Base-by-base conservation (phyloP, 2,888 invertebrate genomes). In the Aquatica leii region DNA sequence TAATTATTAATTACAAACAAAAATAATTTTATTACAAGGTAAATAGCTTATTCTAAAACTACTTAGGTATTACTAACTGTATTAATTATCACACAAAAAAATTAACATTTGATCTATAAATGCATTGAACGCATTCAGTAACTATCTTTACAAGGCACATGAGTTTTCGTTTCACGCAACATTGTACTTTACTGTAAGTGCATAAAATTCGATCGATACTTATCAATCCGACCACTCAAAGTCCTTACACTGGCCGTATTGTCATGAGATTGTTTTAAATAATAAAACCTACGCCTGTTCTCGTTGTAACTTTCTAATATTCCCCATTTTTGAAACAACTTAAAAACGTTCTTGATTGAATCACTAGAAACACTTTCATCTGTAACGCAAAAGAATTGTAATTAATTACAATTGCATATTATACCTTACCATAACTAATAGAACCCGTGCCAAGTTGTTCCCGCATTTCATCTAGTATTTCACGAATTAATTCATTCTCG, bases 281-380 rank as follows among this genome's bases (percentile, higher is more conserved):
- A 82, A 68, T 78, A 80, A 43, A 81, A 64, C 58, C 78, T 71
- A 54, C 79, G 56, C 69, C 78, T 81, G 53, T 78, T 77, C 68
- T 82, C 80, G n/a, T 73, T 73, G 62, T 81, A 79, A 60, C 80
- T 78, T 69, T 94, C 91, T 31, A 96, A 76, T 9, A 94, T 88
- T 69, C 89, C 89, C 91, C 93, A 92, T 73, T 91, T 91, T 69
- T 93, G 90, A 37, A 92, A 88, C 0, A 95, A 81, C 70, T 93
- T 91, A 21, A 95, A 80, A 55, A 94, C 93, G 81, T 95, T 95
- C 76, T 90, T 90, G 53, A 97, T 88, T 0, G 93, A 90, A 79
- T 96, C 95, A 6, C 92, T 89, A 5, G 94, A 93, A 52, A 95
- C 88, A 75, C 95, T 93, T 82, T 97, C 96, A 69, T 91, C 96